A percentile compares a stretch with the other conserved stretches of the same genome.
These are phyloP conservation scores for Sander vitreus DNA, from an alignment of 2,113 vertebrate species.

Conservation along the genomic window DNA sequence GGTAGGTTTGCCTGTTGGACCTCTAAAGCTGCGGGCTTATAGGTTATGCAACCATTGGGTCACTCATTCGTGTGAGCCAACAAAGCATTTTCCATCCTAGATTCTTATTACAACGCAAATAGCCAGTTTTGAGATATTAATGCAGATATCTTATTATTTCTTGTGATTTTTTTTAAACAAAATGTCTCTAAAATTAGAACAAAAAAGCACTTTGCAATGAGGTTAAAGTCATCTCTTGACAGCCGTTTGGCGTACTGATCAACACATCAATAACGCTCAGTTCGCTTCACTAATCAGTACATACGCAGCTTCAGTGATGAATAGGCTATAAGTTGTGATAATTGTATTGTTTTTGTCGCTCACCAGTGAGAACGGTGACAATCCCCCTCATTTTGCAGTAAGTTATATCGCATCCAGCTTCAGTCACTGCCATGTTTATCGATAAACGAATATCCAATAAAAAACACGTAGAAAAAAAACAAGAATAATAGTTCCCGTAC, in stretches of 20 bases:
- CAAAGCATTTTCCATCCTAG: conserved; percentile 22
- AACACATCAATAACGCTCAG: no score
- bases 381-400: conserved; percentile 88
- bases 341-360: conserved; percentile 22
- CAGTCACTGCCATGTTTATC: conserved; percentile 81
- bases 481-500: neutral
- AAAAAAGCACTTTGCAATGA: neutral
- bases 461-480: neutral
- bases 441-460: conserved; percentile 25
- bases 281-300: neutral
- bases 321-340: no score
- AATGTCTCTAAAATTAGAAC: neutral
- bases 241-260: neutral
- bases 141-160: neutral
- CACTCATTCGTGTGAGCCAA: conserved; percentile 32
- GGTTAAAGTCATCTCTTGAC: neutral
- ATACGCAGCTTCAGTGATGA: neutral
- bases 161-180: no score
- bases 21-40: conserved; percentile 64
- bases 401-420: conserved; percentile 84
- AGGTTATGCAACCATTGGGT: conserved; percentile 74
- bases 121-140: neutral
- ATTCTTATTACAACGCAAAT: neutral
- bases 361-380: conserved; percentile 83
- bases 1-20: conserved; percentile 38